These are phyloP conservation scores for Hormaphis cornu DNA, from an alignment of 1,140 invertebrate species.

Conservation along the genomic window DNA sequence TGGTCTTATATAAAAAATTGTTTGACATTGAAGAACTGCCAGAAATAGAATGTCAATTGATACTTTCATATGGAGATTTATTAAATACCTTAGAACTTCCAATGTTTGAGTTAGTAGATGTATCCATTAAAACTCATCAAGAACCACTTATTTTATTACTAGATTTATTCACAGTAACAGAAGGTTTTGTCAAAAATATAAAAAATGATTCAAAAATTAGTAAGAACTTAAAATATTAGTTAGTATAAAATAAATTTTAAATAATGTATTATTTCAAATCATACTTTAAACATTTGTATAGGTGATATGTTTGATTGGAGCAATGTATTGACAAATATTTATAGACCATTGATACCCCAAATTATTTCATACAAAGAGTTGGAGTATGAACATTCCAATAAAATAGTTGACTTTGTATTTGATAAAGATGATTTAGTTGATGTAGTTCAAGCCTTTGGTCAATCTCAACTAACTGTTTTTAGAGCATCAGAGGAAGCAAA, in stretches of 20 bases:
- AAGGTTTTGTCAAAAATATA: slow-evolving; percentile 8
- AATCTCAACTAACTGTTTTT: slow-evolving; percentile 10
- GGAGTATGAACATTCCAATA: slow-evolving; percentile 8
- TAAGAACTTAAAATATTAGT: not conserved
- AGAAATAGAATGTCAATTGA: slow-evolving; percentile 13
- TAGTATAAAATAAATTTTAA: not conserved
- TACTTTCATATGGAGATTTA: slow-evolving; percentile 20
- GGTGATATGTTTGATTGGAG: slow-evolving; percentile 19
- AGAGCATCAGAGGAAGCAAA: slow-evolving; percentile 21
- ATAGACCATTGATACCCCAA: slow-evolving; percentile 23
- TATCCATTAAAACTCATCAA: slow-evolving; percentile 1
- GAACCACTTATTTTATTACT: slow-evolving; percentile 1
- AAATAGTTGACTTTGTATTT: not conserved
- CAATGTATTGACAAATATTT: slow-evolving; percentile 1
- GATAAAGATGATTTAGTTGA: slow-evolving; percentile 18
- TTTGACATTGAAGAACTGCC: not conserved
- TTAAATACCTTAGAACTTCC: slow-evolving; percentile 25
- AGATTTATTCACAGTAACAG: slow-evolving; percentile 3
- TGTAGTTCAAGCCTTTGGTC: slow-evolving; percentile 15
- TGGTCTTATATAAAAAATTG: slow-evolving; percentile 18
- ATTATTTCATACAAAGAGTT: slow-evolving; percentile 20
- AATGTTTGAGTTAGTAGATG: slow-evolving; percentile 22
- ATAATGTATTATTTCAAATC: not conserved
- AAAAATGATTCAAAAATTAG: slow-evolving; percentile 25
- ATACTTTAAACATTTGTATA: not conserved